Evolutionary conservation across 2,888 invertebrate genomes (phyloP).

Genomic region (Sarcophaga carnaria): DNA sequence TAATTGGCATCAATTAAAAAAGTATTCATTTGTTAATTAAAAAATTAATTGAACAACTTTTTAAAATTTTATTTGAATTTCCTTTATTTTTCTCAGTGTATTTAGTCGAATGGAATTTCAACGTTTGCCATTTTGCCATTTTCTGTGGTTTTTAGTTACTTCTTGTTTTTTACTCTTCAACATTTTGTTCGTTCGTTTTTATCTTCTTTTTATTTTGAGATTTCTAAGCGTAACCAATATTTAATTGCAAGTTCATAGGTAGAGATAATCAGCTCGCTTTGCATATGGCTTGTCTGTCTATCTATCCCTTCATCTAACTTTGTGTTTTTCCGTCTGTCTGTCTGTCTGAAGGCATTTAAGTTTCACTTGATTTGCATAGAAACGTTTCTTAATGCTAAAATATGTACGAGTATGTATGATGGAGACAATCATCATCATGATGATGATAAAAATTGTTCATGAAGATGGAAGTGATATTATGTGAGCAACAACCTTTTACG

Average conservation of each 20-base stretch:
- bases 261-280: constrained; percentile 57
- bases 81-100: constrained; percentile 18
- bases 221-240: constrained; percentile 56
- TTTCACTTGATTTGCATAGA: constrained; percentile 66
- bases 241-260: constrained; percentile 63
- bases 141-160: neutral
- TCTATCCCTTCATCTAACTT: neutral
- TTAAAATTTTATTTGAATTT: neutral
- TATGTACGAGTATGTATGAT: neutral
- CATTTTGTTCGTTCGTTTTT: neutral
- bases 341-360: constrained; percentile 47
- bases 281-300: neutral
- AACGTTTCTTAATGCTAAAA: constrained; percentile 26
- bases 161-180: constrained; percentile 4
- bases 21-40: no score
- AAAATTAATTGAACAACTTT: no score
- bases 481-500: constrained; percentile 8
- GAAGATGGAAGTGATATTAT: constrained; percentile 23
- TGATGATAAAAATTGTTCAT: neutral
- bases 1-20: no score
- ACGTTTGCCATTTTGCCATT: neutral
- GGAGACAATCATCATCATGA: constrained; percentile 15
- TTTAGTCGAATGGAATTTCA: neutral
- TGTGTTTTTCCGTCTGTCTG: neutral
- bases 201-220: neutral